Evolutionary conservation across 1,140 invertebrate species (phyloP).

Genomic region (Drosophila takahashii): DNA sequence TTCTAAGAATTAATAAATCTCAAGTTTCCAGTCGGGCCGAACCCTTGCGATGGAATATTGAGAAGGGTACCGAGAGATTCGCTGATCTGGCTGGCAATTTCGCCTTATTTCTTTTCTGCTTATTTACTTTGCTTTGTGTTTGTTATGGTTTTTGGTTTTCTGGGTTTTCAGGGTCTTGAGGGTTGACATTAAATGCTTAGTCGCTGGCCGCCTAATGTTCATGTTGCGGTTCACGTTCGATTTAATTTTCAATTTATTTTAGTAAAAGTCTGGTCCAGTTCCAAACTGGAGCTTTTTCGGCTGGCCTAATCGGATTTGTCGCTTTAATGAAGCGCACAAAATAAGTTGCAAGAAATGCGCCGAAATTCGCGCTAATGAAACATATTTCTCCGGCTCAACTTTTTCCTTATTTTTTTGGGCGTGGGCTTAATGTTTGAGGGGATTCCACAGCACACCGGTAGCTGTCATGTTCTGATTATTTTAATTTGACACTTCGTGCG

Average conservation of each 20-base stretch:
- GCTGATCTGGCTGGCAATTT: constrained; percentile 69
- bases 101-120: constrained; percentile 51
- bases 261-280: constrained; percentile 8
- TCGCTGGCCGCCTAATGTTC: constrained; percentile 80
- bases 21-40: constrained; percentile 63
- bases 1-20: constrained; percentile 80
- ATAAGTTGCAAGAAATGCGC: constrained; percentile 77
- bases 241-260: constrained; percentile 81
- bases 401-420: constrained; percentile 18
- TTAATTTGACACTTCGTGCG: constrained; percentile 78
- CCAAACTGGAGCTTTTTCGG: constrained; percentile 18
- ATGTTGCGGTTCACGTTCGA: constrained; percentile 81
- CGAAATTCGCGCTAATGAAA: constrained; percentile 80
- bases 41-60: constrained; percentile 52
- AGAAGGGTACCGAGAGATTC: constrained; percentile 65
- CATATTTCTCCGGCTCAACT: constrained; percentile 39
- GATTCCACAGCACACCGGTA: constrained; percentile 65
- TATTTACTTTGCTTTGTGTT: constrained; percentile 44
- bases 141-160: constrained; percentile 20
- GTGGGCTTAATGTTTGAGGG: constrained; percentile 26
- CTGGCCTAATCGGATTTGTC: constrained; percentile 76
- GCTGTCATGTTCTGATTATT: constrained; percentile 83
- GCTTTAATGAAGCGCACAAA: constrained; percentile 79
- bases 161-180: not conserved
- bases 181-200: constrained; percentile 79